Conservation (phyloP, 2,888 invertebrate species). For the Dascillus cervinus region DNA sequence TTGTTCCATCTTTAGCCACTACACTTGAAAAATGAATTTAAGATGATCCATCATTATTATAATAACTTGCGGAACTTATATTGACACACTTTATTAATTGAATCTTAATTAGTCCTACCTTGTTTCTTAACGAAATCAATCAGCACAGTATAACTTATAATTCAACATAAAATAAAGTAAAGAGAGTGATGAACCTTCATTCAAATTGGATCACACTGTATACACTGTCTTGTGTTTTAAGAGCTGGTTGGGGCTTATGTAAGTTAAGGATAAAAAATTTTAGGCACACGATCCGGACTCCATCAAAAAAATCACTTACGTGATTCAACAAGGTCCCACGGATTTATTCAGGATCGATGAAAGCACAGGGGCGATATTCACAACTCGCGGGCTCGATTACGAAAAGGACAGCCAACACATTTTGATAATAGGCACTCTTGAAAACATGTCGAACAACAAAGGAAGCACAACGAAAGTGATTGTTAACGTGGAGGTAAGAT, state of each 20-base stretch:
- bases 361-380: constrained; percentile 69
- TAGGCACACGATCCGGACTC: constrained; percentile 81
- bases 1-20: too few species aligned
- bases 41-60: too few species aligned
- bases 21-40: too few species aligned
- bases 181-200: neutral
- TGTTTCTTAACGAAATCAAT: too few species aligned
- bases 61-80: too few species aligned
- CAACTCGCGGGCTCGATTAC: constrained; percentile 67
- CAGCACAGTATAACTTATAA: constrained; percentile 1
- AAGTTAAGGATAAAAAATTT: constrained; percentile 11
- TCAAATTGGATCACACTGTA: too few species aligned
- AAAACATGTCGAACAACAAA: constrained; percentile 61
- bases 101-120: too few species aligned
- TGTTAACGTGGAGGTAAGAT: constrained; percentile 57
- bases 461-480: constrained; percentile 70
- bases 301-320: constrained; percentile 71
- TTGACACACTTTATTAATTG: too few species aligned
- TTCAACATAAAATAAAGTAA: neutral
- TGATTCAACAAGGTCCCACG: constrained; percentile 71
- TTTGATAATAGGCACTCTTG: constrained; percentile 73
- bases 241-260: neutral
- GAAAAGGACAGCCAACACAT: constrained; percentile 68
- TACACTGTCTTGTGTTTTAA: neutral
- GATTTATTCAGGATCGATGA: constrained; percentile 79